These are phyloP conservation scores for Stegodyphus dumicola DNA, from an alignment of 1,140 invertebrate genomes.

Conservation along the genomic window DNA sequence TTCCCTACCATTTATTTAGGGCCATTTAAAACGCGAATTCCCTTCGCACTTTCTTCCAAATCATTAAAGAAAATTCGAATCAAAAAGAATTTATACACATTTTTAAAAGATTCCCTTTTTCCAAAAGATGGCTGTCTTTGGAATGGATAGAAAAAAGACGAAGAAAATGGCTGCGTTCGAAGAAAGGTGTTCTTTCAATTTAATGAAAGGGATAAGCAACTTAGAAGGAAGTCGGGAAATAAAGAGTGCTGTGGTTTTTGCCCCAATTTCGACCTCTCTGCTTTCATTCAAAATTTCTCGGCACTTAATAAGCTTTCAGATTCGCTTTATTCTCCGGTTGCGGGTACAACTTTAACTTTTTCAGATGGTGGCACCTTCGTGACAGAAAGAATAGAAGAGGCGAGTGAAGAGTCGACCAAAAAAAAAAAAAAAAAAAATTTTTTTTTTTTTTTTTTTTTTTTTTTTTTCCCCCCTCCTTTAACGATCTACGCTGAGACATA, in stretches of 20 bases:
- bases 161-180: background rate
- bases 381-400: too few species aligned
- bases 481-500: too few species aligned
- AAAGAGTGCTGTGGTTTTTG: background rate
- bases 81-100: slow-evolving; percentile 40
- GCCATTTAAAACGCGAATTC: slow-evolving; percentile 28
- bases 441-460: too few species aligned
- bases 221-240: background rate
- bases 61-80: slow-evolving; percentile 45
- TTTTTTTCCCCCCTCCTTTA: too few species aligned
- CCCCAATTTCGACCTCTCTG: background rate
- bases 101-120: background rate
- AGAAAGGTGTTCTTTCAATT: background rate
- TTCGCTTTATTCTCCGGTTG: too few species aligned
- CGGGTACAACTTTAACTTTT: too few species aligned
- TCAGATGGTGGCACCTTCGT: too few species aligned
- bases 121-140: background rate
- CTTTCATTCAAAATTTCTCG: too few species aligned
- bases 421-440: too few species aligned
- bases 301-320: too few species aligned
- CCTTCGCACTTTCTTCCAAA: slow-evolving; percentile 11
- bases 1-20: background rate
- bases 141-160: background rate
- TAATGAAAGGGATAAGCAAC: background rate
- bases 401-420: too few species aligned